Conservation (phyloP, 2,888 invertebrate genomes). For the Sinotaia quadrata region DNA sequence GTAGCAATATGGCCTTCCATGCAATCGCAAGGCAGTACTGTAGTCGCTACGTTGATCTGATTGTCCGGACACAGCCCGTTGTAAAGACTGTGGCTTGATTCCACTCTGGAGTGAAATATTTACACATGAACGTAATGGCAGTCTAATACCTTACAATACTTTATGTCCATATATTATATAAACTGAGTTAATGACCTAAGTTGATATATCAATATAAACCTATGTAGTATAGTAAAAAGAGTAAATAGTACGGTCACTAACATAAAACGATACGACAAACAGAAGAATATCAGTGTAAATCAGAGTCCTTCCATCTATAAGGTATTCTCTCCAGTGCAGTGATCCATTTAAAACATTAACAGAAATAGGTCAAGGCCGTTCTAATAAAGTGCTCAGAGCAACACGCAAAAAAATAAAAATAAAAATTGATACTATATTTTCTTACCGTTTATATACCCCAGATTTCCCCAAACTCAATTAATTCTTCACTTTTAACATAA, state of each 20-base stretch:
- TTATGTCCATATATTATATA: background rate
- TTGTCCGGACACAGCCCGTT: conserved; percentile 44
- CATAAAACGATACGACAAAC: no score
- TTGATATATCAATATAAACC: background rate
- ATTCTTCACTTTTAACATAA: no score
- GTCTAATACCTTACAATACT: background rate
- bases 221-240: background rate
- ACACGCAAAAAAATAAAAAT: background rate
- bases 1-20: conserved; percentile 22
- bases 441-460: no score
- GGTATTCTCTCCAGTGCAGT: no score
- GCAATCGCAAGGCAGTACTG: conserved; percentile 41
- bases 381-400: background rate
- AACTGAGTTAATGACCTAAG: background rate
- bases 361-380: background rate
- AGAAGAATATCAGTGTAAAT: no score
- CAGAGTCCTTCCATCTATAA: no score
- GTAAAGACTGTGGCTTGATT: conserved; percentile 35
- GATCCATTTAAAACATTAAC: background rate
- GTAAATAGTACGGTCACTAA: background rate
- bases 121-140: background rate
- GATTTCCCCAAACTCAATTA: no score
- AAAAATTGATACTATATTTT: no score
- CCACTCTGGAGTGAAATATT: conserved; percentile 21
- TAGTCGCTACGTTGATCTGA: conserved; percentile 13